Base-by-base conservation (phyloP, 2,888 invertebrate species). In the Caradrina clavipalpis region DNA sequence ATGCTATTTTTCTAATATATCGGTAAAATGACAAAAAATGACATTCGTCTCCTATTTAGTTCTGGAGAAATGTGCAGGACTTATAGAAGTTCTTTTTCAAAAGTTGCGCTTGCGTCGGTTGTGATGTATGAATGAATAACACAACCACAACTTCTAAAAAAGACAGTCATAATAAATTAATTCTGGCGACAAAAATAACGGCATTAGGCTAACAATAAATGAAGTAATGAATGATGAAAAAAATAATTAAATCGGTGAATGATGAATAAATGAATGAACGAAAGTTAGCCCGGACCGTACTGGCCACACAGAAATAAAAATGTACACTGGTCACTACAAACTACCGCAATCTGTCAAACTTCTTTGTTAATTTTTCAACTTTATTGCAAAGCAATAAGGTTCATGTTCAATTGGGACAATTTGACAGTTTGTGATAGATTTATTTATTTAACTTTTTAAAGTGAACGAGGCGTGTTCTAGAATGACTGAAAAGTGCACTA, bases 221-320 rank as follows among this genome's bases (percentile, higher is more conserved):
- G 17, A 54, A 35, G 17, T 22, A 73, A 74, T 74, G 66, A 72
- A 72, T 76, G 71, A 72, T 76, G 76, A 76, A 71, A 76, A 76
- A 66, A 76, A 76, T 42, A 76, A 76, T 13, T 76, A 50, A 31
- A 22, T 47, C 6, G 49, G 54, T 62, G 76, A 55, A 75, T 65
- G 54, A 76, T 65, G 45, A 62, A 15, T 65, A 35, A 62, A 15
- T 31, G 35, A 58, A 61, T 39, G 49, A 60, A 61, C 8, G 2
- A 39, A 39, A 39, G n/a, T 31, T 64, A 22, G 19, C 61, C 66
- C 11, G 13, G 17, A 58, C 45, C 71, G 53, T 21, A 47, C 55
- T 10, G 0, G 11, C 13, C 39, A 39, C 39, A 39, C 39, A 39
- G 39, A 39, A 11, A 13, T 1, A 26, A 26, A 26, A 26, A 26